Evolutionary conservation across 2,113 vertebrate genomes (phyloP).

Genomic region (Setophaga coronata): DNA sequence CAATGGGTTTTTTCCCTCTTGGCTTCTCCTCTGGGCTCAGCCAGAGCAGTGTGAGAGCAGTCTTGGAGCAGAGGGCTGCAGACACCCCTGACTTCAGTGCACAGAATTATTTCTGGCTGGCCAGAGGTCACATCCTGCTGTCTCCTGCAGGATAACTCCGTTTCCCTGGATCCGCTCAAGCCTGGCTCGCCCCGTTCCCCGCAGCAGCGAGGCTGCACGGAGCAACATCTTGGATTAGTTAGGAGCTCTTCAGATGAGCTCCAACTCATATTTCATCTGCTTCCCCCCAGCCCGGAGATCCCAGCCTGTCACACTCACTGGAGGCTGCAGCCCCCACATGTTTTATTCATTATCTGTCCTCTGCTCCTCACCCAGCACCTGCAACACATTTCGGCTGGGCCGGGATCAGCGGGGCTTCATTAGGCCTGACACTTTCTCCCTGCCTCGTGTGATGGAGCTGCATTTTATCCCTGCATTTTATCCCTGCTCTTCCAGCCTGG

Average conservation of each 20-base stretch:
- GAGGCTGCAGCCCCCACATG: conserved; percentile 51
- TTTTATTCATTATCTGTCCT: conserved; percentile 76
- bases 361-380: conserved; percentile 69
- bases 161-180: background rate
- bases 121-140: conserved; percentile 42
- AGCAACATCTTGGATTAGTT: conserved; percentile 73
- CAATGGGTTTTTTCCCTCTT: background rate
- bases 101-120: background rate
- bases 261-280: conserved; percentile 73
- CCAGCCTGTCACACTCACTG: conserved; percentile 66
- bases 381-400: conserved; percentile 54
- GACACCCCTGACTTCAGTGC: background rate
- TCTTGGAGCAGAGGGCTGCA: background rate
- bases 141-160: background rate
- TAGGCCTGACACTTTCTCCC: conserved; percentile 44
- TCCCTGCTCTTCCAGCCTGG: background rate
- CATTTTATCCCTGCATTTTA: background rate
- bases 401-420: background rate
- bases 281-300: conserved; percentile 32
- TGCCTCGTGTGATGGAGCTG: background rate
- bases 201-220: background rate
- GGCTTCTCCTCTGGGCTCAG: background rate
- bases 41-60: background rate
- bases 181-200: background rate
- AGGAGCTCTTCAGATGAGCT: conserved; percentile 67